Percentiles rank a stretch among this genome's conserved stretches.
These are phyloP conservation scores for Lordiphosa fenestrarum DNA, from an alignment of 2,888 invertebrate genomes.

Conservation along the genomic window DNA sequence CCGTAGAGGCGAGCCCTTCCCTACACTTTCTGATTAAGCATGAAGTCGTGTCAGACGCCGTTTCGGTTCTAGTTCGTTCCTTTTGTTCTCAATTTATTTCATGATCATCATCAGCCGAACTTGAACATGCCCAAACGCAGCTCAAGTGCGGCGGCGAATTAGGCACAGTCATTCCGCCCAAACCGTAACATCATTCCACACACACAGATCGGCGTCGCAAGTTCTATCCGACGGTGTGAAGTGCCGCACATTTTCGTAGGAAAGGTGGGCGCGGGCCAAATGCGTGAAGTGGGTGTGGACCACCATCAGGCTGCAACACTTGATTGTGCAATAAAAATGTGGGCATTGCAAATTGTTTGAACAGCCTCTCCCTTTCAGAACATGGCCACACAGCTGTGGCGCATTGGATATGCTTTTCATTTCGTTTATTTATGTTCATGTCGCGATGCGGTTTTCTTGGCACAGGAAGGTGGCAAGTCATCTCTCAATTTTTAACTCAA, in stretches of 20 bases:
- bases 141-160: slow-evolving; percentile 64
- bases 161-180: slow-evolving; percentile 65
- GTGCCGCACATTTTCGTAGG: slow-evolving; percentile 58
- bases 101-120: slow-evolving; percentile 62
- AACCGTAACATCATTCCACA: slow-evolving; percentile 12
- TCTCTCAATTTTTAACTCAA: slow-evolving; percentile 48
- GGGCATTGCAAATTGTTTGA: slow-evolving; percentile 63
- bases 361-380: slow-evolving; percentile 10
- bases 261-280: slow-evolving; percentile 61
- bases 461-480: slow-evolving; percentile 62
- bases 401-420: slow-evolving; percentile 69
- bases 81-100: slow-evolving; percentile 71
- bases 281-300: slow-evolving; percentile 63
- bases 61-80: slow-evolving; percentile 62
- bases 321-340: slow-evolving; percentile 71
- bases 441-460: slow-evolving; percentile 53
- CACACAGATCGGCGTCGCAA: background rate
- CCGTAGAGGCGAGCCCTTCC: slow-evolving; percentile 36
- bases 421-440: slow-evolving; percentile 68
- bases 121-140: slow-evolving; percentile 48
- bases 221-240: slow-evolving; percentile 48
- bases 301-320: slow-evolving; percentile 53
- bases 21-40: slow-evolving; percentile 74
- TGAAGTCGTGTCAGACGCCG: slow-evolving; percentile 60
- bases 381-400: slow-evolving; percentile 55